A percentile compares a stretch with the other conserved stretches of the same genome.
These are phyloP conservation scores for Rotaria magnacalcarata DNA, from an alignment of 2,888 invertebrate species.

Conservation along the genomic window DNA sequence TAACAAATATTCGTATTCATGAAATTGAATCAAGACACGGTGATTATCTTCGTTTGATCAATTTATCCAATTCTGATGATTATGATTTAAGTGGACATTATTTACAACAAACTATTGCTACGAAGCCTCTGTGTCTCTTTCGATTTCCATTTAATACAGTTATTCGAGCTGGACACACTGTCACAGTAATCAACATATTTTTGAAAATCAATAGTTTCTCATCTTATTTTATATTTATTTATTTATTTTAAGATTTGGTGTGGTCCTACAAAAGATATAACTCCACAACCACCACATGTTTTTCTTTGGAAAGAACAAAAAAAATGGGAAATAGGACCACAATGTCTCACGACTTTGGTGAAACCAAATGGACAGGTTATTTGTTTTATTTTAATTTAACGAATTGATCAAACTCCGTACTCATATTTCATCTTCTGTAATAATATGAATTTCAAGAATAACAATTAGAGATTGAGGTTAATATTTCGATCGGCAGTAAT, in stretches of 20 bases:
- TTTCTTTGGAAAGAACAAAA: conserved; percentile 57
- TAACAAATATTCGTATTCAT: conserved; percentile 52
- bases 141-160: conserved; percentile 55
- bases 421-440: no score
- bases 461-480: no score
- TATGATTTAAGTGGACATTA: conserved; percentile 56
- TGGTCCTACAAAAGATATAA: conserved; percentile 53
- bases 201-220: neutral
- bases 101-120: conserved; percentile 58
- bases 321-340: conserved; percentile 58
- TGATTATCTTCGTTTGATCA: conserved; percentile 55
- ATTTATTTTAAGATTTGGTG: conserved; percentile 48
- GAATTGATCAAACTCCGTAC: no score
- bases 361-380: conserved; percentile 57
- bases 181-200: conserved; percentile 50
- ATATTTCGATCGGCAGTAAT: no score
- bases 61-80: conserved; percentile 51
- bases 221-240: neutral
- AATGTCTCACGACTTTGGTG: conserved; percentile 58
- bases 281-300: conserved; percentile 56
- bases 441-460: no score
- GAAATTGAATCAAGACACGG: conserved; percentile 57
- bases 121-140: conserved; percentile 57
- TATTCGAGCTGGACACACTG: conserved; percentile 51
- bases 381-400: no score